Evolutionary conservation across 2,797 vertebrate genomes (phyloP).

Genomic region (Phoebastria nigripes): DNA sequence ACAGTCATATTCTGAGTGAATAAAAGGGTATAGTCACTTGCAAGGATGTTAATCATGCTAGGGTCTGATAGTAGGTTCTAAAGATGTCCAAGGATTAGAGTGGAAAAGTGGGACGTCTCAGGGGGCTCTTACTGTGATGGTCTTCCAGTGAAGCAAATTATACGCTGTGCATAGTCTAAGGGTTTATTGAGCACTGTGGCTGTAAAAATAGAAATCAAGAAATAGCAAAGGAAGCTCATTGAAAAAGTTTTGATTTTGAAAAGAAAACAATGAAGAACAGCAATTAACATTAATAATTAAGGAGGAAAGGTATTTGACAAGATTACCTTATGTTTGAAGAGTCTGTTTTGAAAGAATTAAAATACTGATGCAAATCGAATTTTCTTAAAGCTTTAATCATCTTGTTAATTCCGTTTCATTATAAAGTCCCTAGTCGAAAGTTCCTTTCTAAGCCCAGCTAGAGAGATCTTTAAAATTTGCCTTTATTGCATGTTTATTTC

Average conservation of each 20-base stretch:
- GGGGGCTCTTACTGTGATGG: neutral
- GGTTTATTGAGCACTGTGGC: neutral
- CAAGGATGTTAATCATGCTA: neutral
- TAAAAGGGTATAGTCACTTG: neutral
- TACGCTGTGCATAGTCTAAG: neutral
- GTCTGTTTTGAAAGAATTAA: neutral
- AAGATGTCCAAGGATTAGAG: neutral
- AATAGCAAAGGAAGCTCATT: neutral
- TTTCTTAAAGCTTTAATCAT: constrained; percentile 46
- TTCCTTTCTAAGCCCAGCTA: constrained; percentile 25
- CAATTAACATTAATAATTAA: constrained; percentile 66
- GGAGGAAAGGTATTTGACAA: constrained; percentile 34
- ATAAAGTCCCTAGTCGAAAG: constrained; percentile 42
- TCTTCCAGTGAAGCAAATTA: neutral
- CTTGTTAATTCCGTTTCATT: constrained; percentile 57
- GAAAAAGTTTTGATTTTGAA: constrained; percentile 1
- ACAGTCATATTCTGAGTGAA: neutral
- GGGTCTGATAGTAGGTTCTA: neutral
- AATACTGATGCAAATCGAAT: neutral
- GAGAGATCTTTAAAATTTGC: constrained; percentile 10
- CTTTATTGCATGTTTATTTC: neutral
- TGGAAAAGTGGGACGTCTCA: neutral
- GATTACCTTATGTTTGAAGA: neutral
- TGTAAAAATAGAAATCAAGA: neutral
- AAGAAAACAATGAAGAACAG: constrained; percentile 26